phyloP scores from a whole-genome alignment of 2,888 invertebrate species.

The Mechanitis mazaeus region DNA sequence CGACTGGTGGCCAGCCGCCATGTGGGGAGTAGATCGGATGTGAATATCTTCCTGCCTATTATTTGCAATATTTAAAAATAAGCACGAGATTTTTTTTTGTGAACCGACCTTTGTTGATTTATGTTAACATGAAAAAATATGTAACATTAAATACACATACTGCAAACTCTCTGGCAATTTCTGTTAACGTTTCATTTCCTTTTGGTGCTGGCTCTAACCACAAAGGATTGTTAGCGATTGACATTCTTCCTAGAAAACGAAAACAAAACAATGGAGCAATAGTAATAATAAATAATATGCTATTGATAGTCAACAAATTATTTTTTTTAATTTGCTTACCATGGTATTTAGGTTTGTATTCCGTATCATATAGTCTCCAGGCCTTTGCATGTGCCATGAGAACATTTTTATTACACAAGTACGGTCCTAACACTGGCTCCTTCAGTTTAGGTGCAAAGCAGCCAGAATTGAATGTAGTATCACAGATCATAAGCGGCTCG shows the following conservation, averaged over 20 bases:
- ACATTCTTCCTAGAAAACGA: conserved; percentile 35
- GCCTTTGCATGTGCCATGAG: conserved; percentile 80
- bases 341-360: conserved; percentile 64
- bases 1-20: conserved; percentile 46
- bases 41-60: conserved; percentile 41
- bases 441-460: conserved; percentile 47
- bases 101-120: neutral
- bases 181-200: conserved; percentile 69
- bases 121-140: neutral
- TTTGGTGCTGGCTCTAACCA: conserved; percentile 65
- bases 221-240: conserved; percentile 38
- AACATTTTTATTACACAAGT: conserved; percentile 78
- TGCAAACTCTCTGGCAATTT: conserved; percentile 64
- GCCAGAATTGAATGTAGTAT: conserved; percentile 54
- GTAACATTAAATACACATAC: conserved; percentile 37
- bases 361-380: conserved; percentile 71
- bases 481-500: conserved; percentile 75
- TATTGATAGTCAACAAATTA: neutral
- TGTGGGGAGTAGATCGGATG: conserved; percentile 44
- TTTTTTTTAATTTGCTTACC: conserved; percentile 44
- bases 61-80: conserved; percentile 5
- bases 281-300: too few relatives aligned
- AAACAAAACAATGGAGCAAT: too few relatives aligned
- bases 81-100: neutral
- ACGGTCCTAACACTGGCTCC: conserved; percentile 67